phyloP scores from a whole-genome alignment of 2,888 invertebrate genomes.

The Drosophila demipolita region DNA sequence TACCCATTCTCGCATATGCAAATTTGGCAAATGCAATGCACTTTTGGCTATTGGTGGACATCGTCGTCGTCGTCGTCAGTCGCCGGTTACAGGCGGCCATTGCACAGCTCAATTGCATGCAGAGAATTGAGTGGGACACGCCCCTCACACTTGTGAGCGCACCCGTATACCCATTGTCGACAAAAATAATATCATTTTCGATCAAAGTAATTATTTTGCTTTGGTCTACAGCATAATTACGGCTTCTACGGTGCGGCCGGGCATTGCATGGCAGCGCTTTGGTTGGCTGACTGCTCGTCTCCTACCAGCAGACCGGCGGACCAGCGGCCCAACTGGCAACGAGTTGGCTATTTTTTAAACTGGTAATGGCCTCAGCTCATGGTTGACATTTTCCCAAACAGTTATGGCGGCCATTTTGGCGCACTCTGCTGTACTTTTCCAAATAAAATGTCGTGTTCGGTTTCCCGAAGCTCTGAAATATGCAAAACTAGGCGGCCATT shows the following conservation, averaged over 20 bases:
- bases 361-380: constrained; percentile 58
- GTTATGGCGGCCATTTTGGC: constrained; percentile 63
- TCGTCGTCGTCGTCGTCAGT: constrained; percentile 39
- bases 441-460: constrained; percentile 72
- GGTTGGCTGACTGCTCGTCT: constrained; percentile 66
- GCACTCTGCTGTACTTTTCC: constrained; percentile 50
- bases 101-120: constrained; percentile 74
- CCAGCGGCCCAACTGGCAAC: constrained; percentile 5
- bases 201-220: constrained; percentile 81
- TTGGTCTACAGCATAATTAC: constrained; percentile 81
- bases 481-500: constrained; percentile 64
- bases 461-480: constrained; percentile 62
- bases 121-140: constrained; percentile 48
- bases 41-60: constrained; percentile 74
- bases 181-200: constrained; percentile 81
- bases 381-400: constrained; percentile 73
- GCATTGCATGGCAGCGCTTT: constrained; percentile 67
- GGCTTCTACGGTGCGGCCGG: constrained; percentile 48
- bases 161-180: constrained; percentile 53
- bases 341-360: constrained; percentile 26
- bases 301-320: constrained; percentile 35
- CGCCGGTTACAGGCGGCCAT: constrained; percentile 53
- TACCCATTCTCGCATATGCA: constrained; percentile 60
- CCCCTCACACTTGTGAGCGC: constrained; percentile 50
- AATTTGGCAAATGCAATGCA: constrained; percentile 77